Evolutionary conservation across 2,797 vertebrate genomes (phyloP), one percentile per base, ranked within the genome.

Genomic region (Anabacerthia variegaticeps): DNA sequence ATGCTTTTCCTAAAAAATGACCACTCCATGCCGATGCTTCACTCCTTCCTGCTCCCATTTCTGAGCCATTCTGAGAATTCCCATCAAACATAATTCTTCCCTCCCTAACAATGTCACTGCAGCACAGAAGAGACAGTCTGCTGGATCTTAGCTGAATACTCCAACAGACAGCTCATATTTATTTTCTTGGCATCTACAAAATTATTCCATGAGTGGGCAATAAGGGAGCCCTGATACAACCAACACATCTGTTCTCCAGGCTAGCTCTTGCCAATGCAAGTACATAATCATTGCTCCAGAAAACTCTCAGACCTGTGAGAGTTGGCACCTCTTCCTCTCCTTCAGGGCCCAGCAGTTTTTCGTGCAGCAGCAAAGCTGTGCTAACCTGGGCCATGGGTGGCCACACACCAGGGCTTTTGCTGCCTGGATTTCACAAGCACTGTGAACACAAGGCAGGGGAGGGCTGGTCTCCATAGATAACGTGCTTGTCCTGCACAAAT

Each of bases 251-350:
- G 95, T 66, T 94, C 23, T 12, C 67, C 76, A 88, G 58, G 46
- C 67, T 73, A 39, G 8, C 28, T 83, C 74, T 82, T 97, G 97
- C 93, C 95, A 96, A 58, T 27, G 27, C 63, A 89, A 92, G 86
- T 39, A 75, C 81, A 89, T 80, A 88, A 92, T 79, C 74, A 48
- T 41, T 86, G 71, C 88, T 94, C 89, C 51, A 94, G 85, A 89
- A 96, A 95, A 78, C 72, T 81, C 94, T 85, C 86, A 88, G 62
- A 52, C 77, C 92, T 83, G 30, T 37, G 65, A 86, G 76, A 54
- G 54, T 81, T 96, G 95, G 96, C 84, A 61, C 19, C 21, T 39
- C 73, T 88, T 85, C 66, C 78, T 63, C 78, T 80, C 16, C 67
- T 72, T 56, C 85, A 41, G 2, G 56, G 69, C 36, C 21, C 3